phyloP scores from a whole-genome alignment of 2,888 invertebrate genomes.

The Perithous albicinctus region DNA sequence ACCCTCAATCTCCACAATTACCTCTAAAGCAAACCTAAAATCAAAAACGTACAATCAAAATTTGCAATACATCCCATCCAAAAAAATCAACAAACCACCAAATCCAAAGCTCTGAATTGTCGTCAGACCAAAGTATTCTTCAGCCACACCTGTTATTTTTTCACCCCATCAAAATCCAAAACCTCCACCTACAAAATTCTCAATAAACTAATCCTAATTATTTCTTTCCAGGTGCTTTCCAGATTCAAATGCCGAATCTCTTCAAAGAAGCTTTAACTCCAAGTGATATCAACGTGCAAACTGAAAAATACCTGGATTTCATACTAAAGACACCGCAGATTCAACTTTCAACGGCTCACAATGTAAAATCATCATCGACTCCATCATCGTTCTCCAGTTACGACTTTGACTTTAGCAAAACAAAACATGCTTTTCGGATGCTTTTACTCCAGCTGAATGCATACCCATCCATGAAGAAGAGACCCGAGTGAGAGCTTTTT shows the following conservation, averaged over 20 bases:
- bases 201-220: not conserved
- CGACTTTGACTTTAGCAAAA: conserved; percentile 10
- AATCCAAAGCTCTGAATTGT: too few relatives aligned
- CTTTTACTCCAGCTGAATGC: conserved; percentile 2
- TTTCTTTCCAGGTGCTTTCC: not conserved
- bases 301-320: not conserved
- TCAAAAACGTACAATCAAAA: too few relatives aligned
- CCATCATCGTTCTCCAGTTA: not conserved
- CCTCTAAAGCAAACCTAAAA: too few relatives aligned
- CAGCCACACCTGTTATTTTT: too few relatives aligned
- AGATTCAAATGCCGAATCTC: not conserved
- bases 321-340: not conserved
- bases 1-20: too few relatives aligned
- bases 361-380: not conserved
- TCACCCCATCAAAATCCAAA: too few relatives aligned
- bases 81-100: too few relatives aligned
- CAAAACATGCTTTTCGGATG: not conserved
- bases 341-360: not conserved
- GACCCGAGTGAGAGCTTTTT: conserved; percentile 45
- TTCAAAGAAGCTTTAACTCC: not conserved
- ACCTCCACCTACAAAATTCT: not conserved
- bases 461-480: conserved; percentile 17
- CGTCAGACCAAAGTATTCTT: too few relatives aligned
- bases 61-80: too few relatives aligned
- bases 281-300: not conserved